These are phyloP conservation scores for Napeogenes inachia DNA, from an alignment of 2,888 invertebrate genomes.

Conservation along the genomic window DNA sequence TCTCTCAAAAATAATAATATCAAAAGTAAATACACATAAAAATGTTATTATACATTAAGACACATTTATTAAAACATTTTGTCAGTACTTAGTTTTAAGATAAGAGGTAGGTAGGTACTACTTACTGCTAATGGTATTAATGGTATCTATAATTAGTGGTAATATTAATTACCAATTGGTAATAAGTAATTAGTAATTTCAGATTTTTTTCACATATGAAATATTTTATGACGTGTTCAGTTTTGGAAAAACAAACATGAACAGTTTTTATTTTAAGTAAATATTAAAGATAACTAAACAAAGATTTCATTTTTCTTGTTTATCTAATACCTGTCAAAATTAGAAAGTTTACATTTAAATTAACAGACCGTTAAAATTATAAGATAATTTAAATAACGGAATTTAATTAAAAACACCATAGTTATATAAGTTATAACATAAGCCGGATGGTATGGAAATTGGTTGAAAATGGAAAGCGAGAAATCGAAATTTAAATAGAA, in stretches of 20 bases:
- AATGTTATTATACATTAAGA: no score
- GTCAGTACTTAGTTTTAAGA: no score
- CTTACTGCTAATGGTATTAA: no score
- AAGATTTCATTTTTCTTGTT: background rate
- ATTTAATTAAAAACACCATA: conserved; percentile 15
- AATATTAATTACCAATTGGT: no score
- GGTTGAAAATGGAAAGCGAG: conserved; percentile 26
- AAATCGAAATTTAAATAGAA: background rate
- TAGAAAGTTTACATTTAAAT: conserved; percentile 14
- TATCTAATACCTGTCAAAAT: background rate
- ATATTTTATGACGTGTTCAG: no score
- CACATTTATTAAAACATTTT: no score
- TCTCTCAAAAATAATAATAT: conserved; percentile 5
- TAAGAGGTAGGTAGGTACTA: no score
- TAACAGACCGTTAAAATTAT: conserved; percentile 9
- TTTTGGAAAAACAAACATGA: no score
- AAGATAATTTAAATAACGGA: conserved; percentile 23
- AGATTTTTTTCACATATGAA: no score
- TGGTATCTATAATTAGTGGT: no score
- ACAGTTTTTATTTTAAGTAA: background rate
- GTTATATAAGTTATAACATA: conserved; percentile 26
- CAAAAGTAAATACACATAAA: background rate
- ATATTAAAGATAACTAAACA: background rate
- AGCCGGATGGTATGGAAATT: conserved; percentile 31
- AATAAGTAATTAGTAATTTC: no score